Base-by-base conservation (phyloP, 2,888 invertebrate species). In the Pomacea canaliculata region DNA sequence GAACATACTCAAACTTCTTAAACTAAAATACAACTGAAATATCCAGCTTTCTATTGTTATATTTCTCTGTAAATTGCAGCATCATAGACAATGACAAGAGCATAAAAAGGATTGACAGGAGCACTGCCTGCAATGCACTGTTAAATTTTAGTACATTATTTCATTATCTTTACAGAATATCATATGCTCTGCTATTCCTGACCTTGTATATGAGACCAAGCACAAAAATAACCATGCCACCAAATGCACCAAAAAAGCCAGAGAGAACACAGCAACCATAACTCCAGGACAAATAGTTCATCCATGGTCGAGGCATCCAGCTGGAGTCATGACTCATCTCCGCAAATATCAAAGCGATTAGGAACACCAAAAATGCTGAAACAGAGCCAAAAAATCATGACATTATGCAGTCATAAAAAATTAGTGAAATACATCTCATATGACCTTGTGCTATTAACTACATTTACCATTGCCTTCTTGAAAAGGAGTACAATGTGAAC, bases 221-320 rank as follows among this genome's bases (percentile, higher is more conserved):
- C 71, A 87, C 81, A 73, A 87, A 86, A n/a, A 84, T 65, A 51
- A 83, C 82, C 77, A 90, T 89, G 63, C 87, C 86, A 7, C 87
- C 86, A 78, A 90, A 89, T 23, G 90, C 82, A 7, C 85, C 83
- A 76, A 87, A 84, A 80, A 91, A 87, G 7, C 88, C 86, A 0
- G 97, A 94, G 63, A 97, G 92, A 94, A 71, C 95, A 51, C 96
- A 97, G 62, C 98, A 92, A 0, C 95, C 95, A 89, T 96, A 98
- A 0, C 97, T 97, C 96, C 97, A 98, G 7, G 97, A 97, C 82
- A 98, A 94, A 92, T 96, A 98, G 91, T 98, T 98, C 91, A 98
- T 97, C 49, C 95, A 94, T 0, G 97, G 98, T 89, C 97, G 96
- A 0, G 97, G 97, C 96, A 98, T 97, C 81, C 96, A 98, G 88